A percentile compares a stretch with the other conserved stretches of the same genome.
These are phyloP conservation scores for Ia io DNA, from an alignment of 2,113 vertebrate genomes.

Conservation along the genomic window DNA sequence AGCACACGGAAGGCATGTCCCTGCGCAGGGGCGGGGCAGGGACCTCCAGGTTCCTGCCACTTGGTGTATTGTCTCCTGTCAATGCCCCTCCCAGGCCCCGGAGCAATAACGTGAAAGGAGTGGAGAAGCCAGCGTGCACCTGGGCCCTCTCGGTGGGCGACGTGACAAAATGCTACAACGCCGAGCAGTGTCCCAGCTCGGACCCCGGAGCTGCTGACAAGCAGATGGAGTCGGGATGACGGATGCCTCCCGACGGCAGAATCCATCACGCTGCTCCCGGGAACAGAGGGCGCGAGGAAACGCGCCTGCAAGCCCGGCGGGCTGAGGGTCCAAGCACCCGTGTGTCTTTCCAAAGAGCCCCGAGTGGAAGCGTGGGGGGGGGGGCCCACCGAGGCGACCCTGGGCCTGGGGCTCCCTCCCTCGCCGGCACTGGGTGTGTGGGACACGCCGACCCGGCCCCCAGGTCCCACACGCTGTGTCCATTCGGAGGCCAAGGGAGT, in stretches of 20 bases:
- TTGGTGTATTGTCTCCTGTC: neutral
- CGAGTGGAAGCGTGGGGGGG: too few species aligned
- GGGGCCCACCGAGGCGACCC: too few species aligned
- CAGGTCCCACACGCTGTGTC: neutral
- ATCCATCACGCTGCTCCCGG: neutral
- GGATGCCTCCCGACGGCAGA: neutral
- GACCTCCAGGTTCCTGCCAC: neutral
- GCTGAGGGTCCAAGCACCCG: constrained; percentile 27
- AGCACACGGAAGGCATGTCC: neutral
- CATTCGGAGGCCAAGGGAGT: neutral
- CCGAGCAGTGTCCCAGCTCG: neutral
- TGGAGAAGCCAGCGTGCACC: neutral
- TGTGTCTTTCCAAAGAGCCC: constrained; percentile 21
- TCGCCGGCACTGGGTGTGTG: neutral
- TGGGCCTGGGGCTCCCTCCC: constrained; percentile 47
- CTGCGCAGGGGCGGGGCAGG: too few species aligned
- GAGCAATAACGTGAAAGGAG: neutral
- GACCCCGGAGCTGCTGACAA: neutral
- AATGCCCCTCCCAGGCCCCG: neutral
- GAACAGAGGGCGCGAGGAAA: neutral
- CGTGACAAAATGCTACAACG: neutral
- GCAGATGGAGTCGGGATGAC: neutral
- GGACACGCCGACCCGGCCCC: constrained; percentile 15
- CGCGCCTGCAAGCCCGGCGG: too few species aligned
- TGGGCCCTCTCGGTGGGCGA: neutral